Evolutionary conservation across 2,888 invertebrate species (phyloP).

Genomic region (Aelia acuminata): DNA sequence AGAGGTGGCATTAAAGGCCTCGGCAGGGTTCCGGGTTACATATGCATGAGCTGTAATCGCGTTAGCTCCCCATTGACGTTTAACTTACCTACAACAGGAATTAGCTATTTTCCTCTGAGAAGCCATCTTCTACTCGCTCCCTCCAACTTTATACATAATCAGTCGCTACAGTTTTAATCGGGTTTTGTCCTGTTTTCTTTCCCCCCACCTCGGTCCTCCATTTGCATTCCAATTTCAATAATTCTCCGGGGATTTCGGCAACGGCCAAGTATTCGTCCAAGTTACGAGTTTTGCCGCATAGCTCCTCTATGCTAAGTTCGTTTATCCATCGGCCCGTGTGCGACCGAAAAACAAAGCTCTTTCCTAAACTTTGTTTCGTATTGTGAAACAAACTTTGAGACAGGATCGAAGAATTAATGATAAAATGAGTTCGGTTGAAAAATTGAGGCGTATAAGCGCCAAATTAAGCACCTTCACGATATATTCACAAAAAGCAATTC

Average conservation of each 20-base stretch:
- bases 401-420: not conserved
- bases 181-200: constrained; percentile 48
- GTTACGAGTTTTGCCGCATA: not conserved
- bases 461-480: too few relatives aligned
- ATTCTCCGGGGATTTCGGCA: constrained; percentile 48
- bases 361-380: not conserved
- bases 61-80: constrained; percentile 57
- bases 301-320: not conserved
- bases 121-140: constrained; percentile 45
- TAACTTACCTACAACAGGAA: constrained; percentile 61
- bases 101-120: constrained; percentile 59
- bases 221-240: constrained; percentile 50
- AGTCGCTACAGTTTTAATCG: constrained; percentile 49
- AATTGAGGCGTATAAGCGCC: too few relatives aligned
- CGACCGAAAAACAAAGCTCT: not conserved
- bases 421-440: not conserved
- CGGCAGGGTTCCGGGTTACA: constrained; percentile 39
- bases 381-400: not conserved
- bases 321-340: constrained; percentile 4
- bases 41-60: constrained; percentile 60
- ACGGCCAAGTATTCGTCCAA: constrained; percentile 36
- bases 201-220: not conserved
- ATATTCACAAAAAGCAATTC: too few relatives aligned
- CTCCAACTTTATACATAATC: constrained; percentile 53
- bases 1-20: constrained; percentile 52